phyloP scores from a whole-genome alignment of 1,140 invertebrate genomes.

The Meloidogyne exigua region DNA sequence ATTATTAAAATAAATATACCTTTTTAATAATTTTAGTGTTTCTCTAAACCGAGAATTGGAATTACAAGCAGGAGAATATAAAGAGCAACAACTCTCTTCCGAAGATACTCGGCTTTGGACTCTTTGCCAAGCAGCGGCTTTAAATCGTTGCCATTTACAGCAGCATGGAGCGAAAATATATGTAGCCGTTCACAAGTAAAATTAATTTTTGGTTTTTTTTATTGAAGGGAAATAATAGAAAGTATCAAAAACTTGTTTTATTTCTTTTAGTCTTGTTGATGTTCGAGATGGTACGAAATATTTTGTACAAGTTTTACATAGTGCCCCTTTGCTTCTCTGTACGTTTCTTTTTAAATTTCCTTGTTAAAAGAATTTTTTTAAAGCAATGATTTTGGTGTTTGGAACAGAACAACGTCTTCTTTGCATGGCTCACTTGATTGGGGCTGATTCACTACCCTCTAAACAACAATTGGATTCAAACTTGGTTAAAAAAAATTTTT shows the following conservation, averaged over 20 bases:
- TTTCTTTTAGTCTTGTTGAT: slow-evolving; percentile 38
- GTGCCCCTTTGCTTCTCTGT: slow-evolving; percentile 46
- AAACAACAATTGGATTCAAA: slow-evolving; percentile 55
- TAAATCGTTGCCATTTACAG: slow-evolving; percentile 43
- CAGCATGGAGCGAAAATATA: slow-evolving; percentile 42
- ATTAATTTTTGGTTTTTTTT: background rate
- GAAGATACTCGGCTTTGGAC: slow-evolving; percentile 44
- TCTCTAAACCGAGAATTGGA: slow-evolving; percentile 51
- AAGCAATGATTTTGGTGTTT: slow-evolving; percentile 45
- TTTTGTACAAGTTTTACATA: slow-evolving; percentile 50
- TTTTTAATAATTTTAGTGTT: slow-evolving; percentile 29
- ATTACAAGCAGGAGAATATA: slow-evolving; percentile 45
- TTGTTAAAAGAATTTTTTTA: background rate
- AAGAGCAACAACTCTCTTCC: slow-evolving; percentile 42
- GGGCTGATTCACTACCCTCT: slow-evolving; percentile 53
- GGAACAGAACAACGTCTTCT: slow-evolving; percentile 52
- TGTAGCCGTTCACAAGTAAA: slow-evolving; percentile 49
- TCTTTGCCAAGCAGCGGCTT: slow-evolving; percentile 47
- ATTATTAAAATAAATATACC: too few species aligned
- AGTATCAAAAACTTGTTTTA: too few species aligned
- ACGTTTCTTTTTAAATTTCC: slow-evolving; percentile 29
- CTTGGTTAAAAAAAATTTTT: slow-evolving; percentile 25
- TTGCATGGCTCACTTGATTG: slow-evolving; percentile 53
- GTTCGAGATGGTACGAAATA: slow-evolving; percentile 49
- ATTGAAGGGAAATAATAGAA: too few species aligned